phyloP scores from a whole-genome alignment of 92 coral and sea anemone genomes.

The Epizoanthus scotinus region DNA sequence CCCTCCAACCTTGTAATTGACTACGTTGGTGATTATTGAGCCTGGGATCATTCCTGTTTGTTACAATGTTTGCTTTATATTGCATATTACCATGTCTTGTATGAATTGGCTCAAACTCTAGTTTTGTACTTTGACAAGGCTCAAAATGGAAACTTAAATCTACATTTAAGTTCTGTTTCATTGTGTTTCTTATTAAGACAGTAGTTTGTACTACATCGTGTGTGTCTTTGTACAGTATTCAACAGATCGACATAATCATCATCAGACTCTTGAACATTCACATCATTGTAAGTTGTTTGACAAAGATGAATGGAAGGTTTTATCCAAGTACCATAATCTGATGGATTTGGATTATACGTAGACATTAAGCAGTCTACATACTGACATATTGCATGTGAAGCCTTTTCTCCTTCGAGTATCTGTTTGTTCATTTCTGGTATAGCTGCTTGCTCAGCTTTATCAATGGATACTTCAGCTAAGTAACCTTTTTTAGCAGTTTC shows the following conservation, averaged over 20 bases:
- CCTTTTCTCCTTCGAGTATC: constrained; percentile 50
- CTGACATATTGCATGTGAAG: constrained; percentile 49
- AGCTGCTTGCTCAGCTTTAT: constrained; percentile 44
- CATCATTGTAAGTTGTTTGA: constrained; percentile 33
- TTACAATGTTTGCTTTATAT: constrained; percentile 41
- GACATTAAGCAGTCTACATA: constrained; percentile 57
- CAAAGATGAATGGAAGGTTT: no score
- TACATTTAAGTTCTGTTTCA: no score
- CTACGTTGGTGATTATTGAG: constrained; percentile 38
- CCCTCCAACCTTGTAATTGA: not conserved
- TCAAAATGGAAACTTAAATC: no score
- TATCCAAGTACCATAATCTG: constrained; percentile 54
- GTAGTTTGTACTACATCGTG: no score
- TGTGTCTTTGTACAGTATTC: no score
- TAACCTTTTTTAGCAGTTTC: no score
- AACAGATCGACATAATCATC: no score
- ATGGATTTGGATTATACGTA: constrained; percentile 57
- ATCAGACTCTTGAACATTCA: no score
- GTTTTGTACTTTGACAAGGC: constrained; percentile 13
- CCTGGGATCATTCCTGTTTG: constrained; percentile 44
- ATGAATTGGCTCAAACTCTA: constrained; percentile 48
- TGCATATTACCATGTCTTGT: constrained; percentile 32
- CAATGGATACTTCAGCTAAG: constrained; percentile 53
- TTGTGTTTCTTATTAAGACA: no score
- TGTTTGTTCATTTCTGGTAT: constrained; percentile 43